A percentile compares a stretch with the other conserved stretches of the same genome.
phyloP scores from a whole-genome alignment of 2,797 vertebrate genomes.

The Remorina albescens region DNA sequence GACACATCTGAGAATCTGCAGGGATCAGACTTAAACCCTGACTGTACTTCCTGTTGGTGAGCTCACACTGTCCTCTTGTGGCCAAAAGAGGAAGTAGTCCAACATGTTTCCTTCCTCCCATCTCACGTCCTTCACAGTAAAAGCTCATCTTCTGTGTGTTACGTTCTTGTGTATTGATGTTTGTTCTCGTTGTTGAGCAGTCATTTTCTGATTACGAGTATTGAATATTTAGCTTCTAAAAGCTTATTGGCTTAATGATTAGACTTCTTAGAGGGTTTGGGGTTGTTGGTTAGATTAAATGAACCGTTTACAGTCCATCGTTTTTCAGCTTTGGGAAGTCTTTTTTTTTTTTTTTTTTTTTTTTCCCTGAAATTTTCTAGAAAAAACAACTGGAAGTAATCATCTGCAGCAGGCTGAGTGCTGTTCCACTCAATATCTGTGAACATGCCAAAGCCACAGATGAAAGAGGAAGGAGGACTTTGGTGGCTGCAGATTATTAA shows the following conservation, averaged over 20 bases:
- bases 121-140: conserved; percentile 25
- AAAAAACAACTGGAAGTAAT: not conserved
- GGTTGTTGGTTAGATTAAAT: not conserved
- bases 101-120: not conserved
- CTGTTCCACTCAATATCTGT: not conserved
- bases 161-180: conserved; percentile 11
- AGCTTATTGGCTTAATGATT: not conserved
- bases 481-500: conserved; percentile 4
- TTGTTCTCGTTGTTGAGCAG: conserved; percentile 11
- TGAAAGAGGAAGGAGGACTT: not conserved
- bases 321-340: not conserved
- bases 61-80: conserved; percentile 67
- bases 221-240: not conserved
- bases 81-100: conserved; percentile 21
- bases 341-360: too few species aligned
- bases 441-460: conserved; percentile 11
- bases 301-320: not conserved
- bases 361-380: not conserved
- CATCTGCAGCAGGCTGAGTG: not conserved
- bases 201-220: not conserved
- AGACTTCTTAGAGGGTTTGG: not conserved
- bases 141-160: conserved; percentile 23
- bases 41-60: not conserved
- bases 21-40: not conserved
- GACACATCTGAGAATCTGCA: not conserved